phyloP scores from a whole-genome alignment of 2,797 vertebrate genomes.

The Naso thynnoides region DNA sequence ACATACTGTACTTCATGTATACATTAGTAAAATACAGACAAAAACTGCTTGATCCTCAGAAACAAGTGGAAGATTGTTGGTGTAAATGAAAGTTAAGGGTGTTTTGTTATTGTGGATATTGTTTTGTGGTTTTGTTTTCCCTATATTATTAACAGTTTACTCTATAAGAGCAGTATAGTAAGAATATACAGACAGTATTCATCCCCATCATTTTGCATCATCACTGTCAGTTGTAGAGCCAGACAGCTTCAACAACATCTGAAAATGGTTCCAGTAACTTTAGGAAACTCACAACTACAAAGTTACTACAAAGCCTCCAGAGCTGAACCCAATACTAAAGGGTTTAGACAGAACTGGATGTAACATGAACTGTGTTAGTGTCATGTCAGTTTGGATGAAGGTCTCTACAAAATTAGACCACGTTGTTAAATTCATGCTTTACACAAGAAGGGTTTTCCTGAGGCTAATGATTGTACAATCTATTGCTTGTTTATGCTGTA shows the following conservation, averaged over 20 bases:
- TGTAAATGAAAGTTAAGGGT: not conserved
- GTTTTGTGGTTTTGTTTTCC: too few relatives aligned
- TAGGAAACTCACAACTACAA: not conserved
- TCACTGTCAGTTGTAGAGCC: not conserved
- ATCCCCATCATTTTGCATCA: not conserved
- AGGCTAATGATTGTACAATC: not conserved
- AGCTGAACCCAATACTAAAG: conserved; percentile 20
- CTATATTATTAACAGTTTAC: not conserved
- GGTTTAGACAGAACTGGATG: conserved; percentile 27
- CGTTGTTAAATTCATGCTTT: conserved; percentile 4
- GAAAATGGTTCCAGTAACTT: conserved; percentile 22
- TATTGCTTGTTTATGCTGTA: not conserved
- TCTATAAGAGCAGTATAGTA: not conserved
- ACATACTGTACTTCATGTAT: too few relatives aligned
- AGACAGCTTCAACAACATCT: not conserved
- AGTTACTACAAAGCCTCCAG: conserved; percentile 28
- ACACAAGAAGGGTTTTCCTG: not conserved
- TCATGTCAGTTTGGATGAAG: conserved; percentile 2
- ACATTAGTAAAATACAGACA: not conserved
- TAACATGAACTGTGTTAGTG: conserved; percentile 47
- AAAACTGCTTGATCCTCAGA: not conserved
- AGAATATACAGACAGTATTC: not conserved
- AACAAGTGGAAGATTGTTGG: not conserved
- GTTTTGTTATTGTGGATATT: too few relatives aligned
- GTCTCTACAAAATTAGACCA: conserved; percentile 5